These are phyloP conservation scores for Polypterus senegalus DNA, from an alignment of 2,113 vertebrate genomes.

Conservation along the genomic window DNA sequence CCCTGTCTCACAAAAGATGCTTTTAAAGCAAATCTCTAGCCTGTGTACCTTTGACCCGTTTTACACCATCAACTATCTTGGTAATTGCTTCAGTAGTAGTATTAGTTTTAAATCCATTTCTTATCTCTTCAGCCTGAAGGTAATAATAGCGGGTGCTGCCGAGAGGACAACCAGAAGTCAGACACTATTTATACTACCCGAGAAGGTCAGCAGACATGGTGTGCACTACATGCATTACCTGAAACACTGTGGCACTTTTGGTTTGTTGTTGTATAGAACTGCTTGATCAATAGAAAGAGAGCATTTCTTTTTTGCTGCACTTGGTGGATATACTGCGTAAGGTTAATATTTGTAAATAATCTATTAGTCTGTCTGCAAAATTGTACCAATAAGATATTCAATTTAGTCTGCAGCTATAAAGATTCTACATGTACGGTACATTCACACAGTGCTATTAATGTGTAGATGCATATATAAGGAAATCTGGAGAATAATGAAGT, in stretches of 20 bases:
- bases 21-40: slow-evolving; percentile 36
- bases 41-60: slow-evolving; percentile 34
- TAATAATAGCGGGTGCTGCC: slow-evolving; percentile 36
- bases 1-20: background rate
- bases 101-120: slow-evolving; percentile 46
- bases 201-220: slow-evolving; percentile 29
- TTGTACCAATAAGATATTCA: no score
- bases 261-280: no score
- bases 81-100: slow-evolving; percentile 50
- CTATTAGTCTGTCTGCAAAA: no score
- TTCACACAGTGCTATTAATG: no score
- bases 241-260: slow-evolving; percentile 18
- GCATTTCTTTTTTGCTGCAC: no score
- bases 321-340: no score
- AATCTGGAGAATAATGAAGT: no score
- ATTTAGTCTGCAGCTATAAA: no score
- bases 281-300: no score
- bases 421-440: no score
- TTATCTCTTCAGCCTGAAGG: slow-evolving; percentile 40
- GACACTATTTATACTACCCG: slow-evolving; percentile 38
- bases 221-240: slow-evolving; percentile 30
- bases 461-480: no score
- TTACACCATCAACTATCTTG: slow-evolving; percentile 19
- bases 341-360: no score
- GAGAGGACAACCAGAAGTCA: slow-evolving; percentile 39